Percentiles rank a stretch among this genome's conserved stretches.
phyloP scores from a whole-genome alignment of 1,140 invertebrate genomes.

The Orius laevigatus region DNA sequence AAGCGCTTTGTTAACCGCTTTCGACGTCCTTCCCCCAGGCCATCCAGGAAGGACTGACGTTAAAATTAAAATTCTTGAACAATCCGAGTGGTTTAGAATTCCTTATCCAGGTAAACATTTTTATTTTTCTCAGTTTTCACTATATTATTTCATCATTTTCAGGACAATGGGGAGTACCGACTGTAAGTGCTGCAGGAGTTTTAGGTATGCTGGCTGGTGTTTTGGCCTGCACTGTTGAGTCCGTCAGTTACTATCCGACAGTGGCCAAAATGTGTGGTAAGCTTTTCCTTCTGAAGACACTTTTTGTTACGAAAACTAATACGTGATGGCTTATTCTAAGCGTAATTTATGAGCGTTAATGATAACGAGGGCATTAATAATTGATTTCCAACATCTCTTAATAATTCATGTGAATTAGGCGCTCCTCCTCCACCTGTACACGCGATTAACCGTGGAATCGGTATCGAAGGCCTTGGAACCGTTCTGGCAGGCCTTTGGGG shows the following conservation, averaged over 20 bases:
- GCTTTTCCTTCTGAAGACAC: no score
- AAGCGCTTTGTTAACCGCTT: conserved; percentile 54
- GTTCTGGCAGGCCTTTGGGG: conserved; percentile 67
- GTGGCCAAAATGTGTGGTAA: conserved; percentile 63
- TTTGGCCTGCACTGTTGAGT: conserved; percentile 68
- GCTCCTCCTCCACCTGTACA: conserved; percentile 67
- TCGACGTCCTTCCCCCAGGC: conserved; percentile 41
- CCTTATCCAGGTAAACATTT: conserved; percentile 56
- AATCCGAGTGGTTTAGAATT: conserved; percentile 66
- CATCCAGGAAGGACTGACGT: conserved; percentile 64
- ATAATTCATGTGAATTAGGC: conserved; percentile 28
- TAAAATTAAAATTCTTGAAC: conserved; percentile 49
- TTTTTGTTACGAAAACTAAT: no score
- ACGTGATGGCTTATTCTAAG: no score
- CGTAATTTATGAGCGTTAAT: no score
- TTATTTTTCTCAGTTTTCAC: neutral
- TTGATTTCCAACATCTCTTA: no score
- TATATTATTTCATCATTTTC: conserved; percentile 2
- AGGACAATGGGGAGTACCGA: conserved; percentile 77
- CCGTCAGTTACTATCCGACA: conserved; percentile 77
- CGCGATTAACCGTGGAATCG: conserved; percentile 74
- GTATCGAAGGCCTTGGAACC: conserved; percentile 67
- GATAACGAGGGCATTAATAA: no score
- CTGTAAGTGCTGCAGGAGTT: conserved; percentile 53
- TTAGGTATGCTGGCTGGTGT: conserved; percentile 72